Conservation (phyloP, 2,113 vertebrate species). For the Ammodytes dubius region DNA sequence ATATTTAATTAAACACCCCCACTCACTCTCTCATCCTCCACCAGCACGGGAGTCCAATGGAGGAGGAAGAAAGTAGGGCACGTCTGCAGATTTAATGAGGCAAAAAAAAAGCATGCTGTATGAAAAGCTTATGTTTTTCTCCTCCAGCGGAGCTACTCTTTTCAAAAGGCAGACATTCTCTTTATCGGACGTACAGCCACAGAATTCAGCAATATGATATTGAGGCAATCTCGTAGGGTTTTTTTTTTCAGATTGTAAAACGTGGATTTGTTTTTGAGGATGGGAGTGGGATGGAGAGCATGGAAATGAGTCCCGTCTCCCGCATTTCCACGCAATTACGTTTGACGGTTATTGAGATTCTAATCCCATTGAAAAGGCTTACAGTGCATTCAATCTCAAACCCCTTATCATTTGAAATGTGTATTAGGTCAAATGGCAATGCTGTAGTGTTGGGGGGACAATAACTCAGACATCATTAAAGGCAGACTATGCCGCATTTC, state of each 20-base stretch:
- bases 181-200: constrained; percentile 35
- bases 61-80: constrained; percentile 78
- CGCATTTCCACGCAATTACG: constrained; percentile 64
- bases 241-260: constrained; percentile 35
- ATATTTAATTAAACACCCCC: constrained; percentile 78
- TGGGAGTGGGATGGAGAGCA: constrained; percentile 38
- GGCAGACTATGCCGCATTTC: too few relatives aligned
- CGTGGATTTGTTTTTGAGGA: constrained; percentile 29
- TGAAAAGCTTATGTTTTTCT: constrained; percentile 78
- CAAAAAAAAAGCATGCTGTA: constrained; percentile 64
- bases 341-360: constrained; percentile 66
- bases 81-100: constrained; percentile 84
- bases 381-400: constrained; percentile 66
- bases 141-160: constrained; percentile 64
- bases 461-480: constrained; percentile 53
- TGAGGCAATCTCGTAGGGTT: constrained; percentile 17
- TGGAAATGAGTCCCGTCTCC: constrained; percentile 52
- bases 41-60: constrained; percentile 60
- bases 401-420: constrained; percentile 62
- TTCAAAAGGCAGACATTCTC: constrained; percentile 54
- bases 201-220: constrained; percentile 6
- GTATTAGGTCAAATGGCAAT: constrained; percentile 47
- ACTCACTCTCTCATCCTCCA: constrained; percentile 52
- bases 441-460: constrained; percentile 33
- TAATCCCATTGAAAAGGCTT: constrained; percentile 76